Base-by-base conservation (phyloP, 2,888 invertebrate genomes). In the Rotaria magnacalcarata region DNA sequence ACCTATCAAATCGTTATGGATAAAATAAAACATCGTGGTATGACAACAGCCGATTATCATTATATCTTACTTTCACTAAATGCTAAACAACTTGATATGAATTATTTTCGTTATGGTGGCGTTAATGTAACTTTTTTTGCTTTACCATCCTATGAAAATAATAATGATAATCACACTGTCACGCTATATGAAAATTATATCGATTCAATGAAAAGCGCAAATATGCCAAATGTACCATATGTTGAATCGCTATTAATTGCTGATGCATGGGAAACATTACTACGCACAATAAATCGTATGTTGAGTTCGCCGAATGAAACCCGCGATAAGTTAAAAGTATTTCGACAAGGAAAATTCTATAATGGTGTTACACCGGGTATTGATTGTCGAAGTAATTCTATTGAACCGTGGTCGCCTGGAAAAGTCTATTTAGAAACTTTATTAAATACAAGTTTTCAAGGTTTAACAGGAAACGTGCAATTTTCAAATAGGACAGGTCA, bases 261-360 rank as follows among this genome's bases (percentile, higher is more conserved):
- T 47, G 80, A 80, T 47, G 43, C 80, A 47, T 80, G 80, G 80
- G 80, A 80, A 80, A 47, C 47, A n/a, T n/a, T 80, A 14, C 47
- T 80, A 80, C 80, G 80, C 24, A 47, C 80, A 80, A 80, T 80
- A 14, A 80, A 80, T 80, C 21, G 24, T n/a, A 80, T 80, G 80
- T 47, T 80, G 10, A 80, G 2, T 47, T 80, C 80, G 47, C 16
- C 67, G 10, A 80, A 80, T 47, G 80, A 80, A 80, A 80, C 47
- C 34, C 34, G 34, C 34, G 34, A 34, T 34, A 34, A 34, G 34
- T 34, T 34, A 34, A 34, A 34, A 34, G 34, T 34, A 34, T 34
- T 34, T 34, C 34, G 34, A 34, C 34, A 34, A 34, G 34, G 34
- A 11, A 7, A 19, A 43, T 80, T 80, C n/a, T 47, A 80, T 47